Conservation (phyloP, 2,888 invertebrate species). For the Habrosyne pyritoides region DNA sequence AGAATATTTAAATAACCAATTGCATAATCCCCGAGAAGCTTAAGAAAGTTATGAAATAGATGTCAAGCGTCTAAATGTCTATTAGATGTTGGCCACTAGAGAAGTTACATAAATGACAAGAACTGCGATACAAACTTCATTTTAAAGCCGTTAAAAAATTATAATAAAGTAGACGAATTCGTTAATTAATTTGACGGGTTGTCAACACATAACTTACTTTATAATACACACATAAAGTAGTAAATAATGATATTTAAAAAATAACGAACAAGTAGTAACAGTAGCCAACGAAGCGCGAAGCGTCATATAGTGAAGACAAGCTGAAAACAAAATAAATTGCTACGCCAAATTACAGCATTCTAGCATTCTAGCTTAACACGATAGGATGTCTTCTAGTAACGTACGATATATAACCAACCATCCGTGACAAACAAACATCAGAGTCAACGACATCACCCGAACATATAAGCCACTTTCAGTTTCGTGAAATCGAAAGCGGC, state of each 20-base stretch:
- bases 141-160: background rate
- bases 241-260: conserved; percentile 18
- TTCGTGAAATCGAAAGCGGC: conserved; percentile 80
- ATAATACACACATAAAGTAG: background rate
- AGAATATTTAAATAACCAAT: background rate
- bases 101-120: background rate
- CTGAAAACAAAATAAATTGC: conserved; percentile 70
- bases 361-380: conserved; percentile 54
- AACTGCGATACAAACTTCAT: background rate
- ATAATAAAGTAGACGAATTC: background rate
- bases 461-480: conserved; percentile 79
- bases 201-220: background rate
- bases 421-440: conserved; percentile 79
- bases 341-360: conserved; percentile 69
- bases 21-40: background rate
- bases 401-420: conserved; percentile 62
- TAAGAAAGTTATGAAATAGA: background rate
- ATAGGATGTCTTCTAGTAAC: conserved; percentile 60
- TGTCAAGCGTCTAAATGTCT: background rate
- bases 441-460: conserved; percentile 81
- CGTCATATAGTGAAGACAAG: conserved; percentile 51
- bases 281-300: conserved; percentile 52
- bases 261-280: conserved; percentile 54
- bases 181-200: background rate
- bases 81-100: background rate